Evolutionary conservation across 2,888 invertebrate species (phyloP), one percentile per base, ranked within the genome.

Genomic region (Scaeva pyrastri): DNA sequence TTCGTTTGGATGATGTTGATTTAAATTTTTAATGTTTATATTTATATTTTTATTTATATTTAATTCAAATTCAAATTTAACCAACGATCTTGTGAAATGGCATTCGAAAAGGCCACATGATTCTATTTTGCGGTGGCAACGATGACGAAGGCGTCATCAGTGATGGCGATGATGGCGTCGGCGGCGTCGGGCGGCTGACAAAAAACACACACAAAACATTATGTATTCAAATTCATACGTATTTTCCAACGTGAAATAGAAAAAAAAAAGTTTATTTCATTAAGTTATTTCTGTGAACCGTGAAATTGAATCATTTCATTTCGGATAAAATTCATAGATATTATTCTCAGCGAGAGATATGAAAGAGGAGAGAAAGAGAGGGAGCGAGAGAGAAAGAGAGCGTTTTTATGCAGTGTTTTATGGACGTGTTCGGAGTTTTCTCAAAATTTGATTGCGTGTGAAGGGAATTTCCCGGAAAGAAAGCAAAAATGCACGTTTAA

Each of bases 251-350:
- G 72, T 60, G 52, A 60, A 62, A 72, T 80, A 75, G 76, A 81
- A 85, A 55, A 41, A n/a, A 45, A 64, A 52, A 83, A 83, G 80
- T 84, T 84, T 85, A 76, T 85, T 85, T 85, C 84, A 84, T 80
- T 71, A 75, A 85, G 85, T 85, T 85, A 85, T 85, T 85, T 85
- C 85, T 80, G 85, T 85, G 85, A 85, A 81, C 81, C 81, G 85
- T 76, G 81, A 85, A 85, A 85, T 81, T 85, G 76, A 85, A 85
- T 85, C 85, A 85, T 81, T 76, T 85, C 85, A 85, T 81, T 76
- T 70, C 68, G 68, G 72, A 75, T 68, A 68, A 60, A 26, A 39
- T 60, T 26, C 45, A 75, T 56, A n/a, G n/a, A n/a, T n/a, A n/a
- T 39, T 21, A 11, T 12, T 11, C 39, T 66, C 62, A 58, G 45